phyloP scores from a whole-genome alignment of 2,888 invertebrate genomes.

The Apodemia duryi region DNA sequence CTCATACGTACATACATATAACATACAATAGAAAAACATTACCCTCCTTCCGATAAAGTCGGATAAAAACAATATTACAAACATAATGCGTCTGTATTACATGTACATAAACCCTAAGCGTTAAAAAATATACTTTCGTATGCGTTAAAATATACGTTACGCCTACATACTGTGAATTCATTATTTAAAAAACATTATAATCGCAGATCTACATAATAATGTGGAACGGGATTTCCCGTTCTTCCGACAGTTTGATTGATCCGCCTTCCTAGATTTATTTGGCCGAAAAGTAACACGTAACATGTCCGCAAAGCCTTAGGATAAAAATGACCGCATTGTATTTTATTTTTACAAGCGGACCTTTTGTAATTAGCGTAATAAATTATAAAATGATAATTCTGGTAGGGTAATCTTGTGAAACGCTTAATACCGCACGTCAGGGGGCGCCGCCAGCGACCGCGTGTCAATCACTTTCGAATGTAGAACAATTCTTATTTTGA shows the following conservation, averaged over 20 bases:
- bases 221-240: constrained; percentile 68
- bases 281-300: constrained; percentile 63
- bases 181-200: constrained; percentile 69
- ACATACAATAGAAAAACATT: too few species aligned
- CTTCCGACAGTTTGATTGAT: constrained; percentile 77
- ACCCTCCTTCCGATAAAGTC: too few species aligned
- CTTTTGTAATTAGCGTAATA: constrained; percentile 78
- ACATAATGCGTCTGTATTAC: too few species aligned
- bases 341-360: constrained; percentile 74
- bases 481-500: constrained; percentile 77
- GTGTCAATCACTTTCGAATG: constrained; percentile 77
- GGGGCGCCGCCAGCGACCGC: constrained; percentile 71
- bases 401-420: constrained; percentile 65
- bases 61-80: too few species aligned
- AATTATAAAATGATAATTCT: constrained; percentile 78
- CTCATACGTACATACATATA: too few species aligned
- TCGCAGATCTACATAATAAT: constrained; percentile 75
- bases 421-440: constrained; percentile 65
- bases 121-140: constrained; percentile 37
- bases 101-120: neutral
- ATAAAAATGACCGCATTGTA: constrained; percentile 50
- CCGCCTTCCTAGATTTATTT: constrained; percentile 73
- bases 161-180: constrained; percentile 62
- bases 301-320: constrained; percentile 66
- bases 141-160: constrained; percentile 51